A percentile compares a stretch with the other conserved stretches of the same genome.
Evolutionary conservation across 2,888 invertebrate species (phyloP).

Genomic region (Lutraria lutraria): DNA sequence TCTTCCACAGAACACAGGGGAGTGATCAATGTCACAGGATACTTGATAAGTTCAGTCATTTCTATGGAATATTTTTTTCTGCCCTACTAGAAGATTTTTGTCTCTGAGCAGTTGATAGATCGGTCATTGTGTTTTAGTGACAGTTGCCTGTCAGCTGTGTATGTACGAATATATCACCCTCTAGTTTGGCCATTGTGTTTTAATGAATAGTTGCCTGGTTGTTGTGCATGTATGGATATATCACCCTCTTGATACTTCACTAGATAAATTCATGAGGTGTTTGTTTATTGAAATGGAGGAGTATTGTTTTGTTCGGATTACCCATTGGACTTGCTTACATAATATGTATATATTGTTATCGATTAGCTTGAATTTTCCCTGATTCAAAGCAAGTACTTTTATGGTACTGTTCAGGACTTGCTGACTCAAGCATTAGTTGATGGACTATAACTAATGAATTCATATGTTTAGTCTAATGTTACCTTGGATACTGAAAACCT

Average conservation of each 20-base stretch:
- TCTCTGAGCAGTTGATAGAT: constrained; percentile 6
- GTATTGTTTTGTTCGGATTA: too few relatives aligned
- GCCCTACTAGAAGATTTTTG: background rate
- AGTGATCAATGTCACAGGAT: background rate
- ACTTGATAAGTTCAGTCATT: background rate
- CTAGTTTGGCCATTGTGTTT: background rate
- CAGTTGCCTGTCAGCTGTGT: background rate
- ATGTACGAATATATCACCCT: background rate
- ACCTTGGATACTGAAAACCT: too few relatives aligned
- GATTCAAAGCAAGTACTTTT: too few relatives aligned
- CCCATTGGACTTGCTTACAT: too few relatives aligned
- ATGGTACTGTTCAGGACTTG: too few relatives aligned
- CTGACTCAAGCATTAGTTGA: too few relatives aligned
- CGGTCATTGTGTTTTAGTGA: background rate
- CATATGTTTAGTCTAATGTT: too few relatives aligned
- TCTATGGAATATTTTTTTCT: background rate
- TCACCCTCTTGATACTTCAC: background rate
- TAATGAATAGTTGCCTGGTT: background rate
- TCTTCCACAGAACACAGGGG: background rate
- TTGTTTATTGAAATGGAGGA: background rate
- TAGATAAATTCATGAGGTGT: background rate
- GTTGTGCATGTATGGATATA: background rate
- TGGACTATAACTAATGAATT: too few relatives aligned
- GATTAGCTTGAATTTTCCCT: too few relatives aligned
- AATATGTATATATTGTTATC: too few relatives aligned